Evolutionary conservation across 2,888 invertebrate species (phyloP).

Genomic region (Anarsia innoxiella): DNA sequence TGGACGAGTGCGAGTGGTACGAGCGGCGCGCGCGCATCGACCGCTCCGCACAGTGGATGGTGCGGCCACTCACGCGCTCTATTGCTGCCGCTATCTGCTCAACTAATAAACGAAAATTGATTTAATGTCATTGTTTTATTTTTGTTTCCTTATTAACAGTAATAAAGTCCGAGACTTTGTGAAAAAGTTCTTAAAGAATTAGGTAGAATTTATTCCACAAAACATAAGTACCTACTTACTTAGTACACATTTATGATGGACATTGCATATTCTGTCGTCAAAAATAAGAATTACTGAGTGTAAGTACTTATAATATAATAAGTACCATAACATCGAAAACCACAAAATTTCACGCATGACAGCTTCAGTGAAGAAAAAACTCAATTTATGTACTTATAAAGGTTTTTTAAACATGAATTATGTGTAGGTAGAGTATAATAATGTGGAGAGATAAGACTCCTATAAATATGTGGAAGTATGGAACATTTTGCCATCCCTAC

Average conservation of each 20-base stretch:
- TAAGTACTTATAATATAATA: no score
- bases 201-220: neutral
- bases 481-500: slow-evolving; percentile 22
- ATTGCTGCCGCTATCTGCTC: slow-evolving; percentile 41
- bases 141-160: no score
- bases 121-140: neutral
- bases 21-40: slow-evolving; percentile 47
- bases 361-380: slow-evolving; percentile 6
- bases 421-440: slow-evolving; percentile 28
- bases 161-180: no score
- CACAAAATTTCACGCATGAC: slow-evolving; percentile 8
- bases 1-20: slow-evolving; percentile 56
- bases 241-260: no score
- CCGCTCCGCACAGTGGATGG: slow-evolving; percentile 48
- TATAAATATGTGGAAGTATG: slow-evolving; percentile 27
- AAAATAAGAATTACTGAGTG: no score
- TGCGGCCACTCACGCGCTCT: slow-evolving; percentile 36
- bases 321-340: no score
- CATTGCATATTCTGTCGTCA: no score
- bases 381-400: slow-evolving; percentile 3
- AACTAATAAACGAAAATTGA: slow-evolving; percentile 42
- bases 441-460: slow-evolving; percentile 31
- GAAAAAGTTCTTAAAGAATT: neutral
- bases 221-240: no score
- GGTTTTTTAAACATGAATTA: slow-evolving; percentile 30